Percentiles rank a stretch among this genome's conserved stretches.
Conservation (phyloP, 2,113 vertebrate genomes). For the human (Homo sapiens) region DNA sequence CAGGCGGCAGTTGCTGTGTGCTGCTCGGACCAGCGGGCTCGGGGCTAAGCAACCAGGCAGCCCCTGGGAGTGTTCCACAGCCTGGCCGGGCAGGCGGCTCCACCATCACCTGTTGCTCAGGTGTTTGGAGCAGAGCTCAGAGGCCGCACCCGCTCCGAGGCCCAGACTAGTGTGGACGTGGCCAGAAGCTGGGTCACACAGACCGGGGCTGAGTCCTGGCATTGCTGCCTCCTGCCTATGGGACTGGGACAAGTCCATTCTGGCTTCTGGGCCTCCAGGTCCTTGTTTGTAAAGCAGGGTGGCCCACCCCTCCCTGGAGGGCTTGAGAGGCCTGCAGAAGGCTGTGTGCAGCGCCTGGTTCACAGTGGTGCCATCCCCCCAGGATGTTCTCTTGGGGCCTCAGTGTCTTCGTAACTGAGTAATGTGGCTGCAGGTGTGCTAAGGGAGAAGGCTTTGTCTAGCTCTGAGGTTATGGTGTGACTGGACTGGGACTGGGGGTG, state of each 20-base stretch:
- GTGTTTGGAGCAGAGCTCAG: not conserved
- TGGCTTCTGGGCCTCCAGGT: not conserved
- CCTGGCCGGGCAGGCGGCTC: no score
- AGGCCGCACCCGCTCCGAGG: not conserved
- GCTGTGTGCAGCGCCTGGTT: rapidly evolving
- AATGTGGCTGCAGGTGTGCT: not conserved
- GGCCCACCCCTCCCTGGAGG: not conserved
- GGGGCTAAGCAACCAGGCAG: rapidly evolving
- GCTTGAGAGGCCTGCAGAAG: not conserved
- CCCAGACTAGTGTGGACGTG: not conserved
- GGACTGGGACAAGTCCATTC: not conserved
- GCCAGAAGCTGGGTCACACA: not conserved
- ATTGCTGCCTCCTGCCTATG: not conserved
- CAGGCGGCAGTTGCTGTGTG: rapidly evolving
- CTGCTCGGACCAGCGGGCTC: rapidly evolving
- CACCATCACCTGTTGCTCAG: not conserved
- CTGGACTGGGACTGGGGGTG: not conserved
- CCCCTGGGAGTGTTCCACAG: not conserved
- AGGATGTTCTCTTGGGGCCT: not conserved
- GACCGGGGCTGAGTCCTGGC: not conserved
- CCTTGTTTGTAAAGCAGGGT: not conserved
- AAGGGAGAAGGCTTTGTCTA: not conserved
- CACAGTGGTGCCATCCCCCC: no score
- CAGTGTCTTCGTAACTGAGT: not conserved
- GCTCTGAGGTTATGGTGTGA: not conserved